These are phyloP conservation scores for Vandiemenella viatica DNA, from an alignment of 2,888 invertebrate genomes.

Conservation along the genomic window DNA sequence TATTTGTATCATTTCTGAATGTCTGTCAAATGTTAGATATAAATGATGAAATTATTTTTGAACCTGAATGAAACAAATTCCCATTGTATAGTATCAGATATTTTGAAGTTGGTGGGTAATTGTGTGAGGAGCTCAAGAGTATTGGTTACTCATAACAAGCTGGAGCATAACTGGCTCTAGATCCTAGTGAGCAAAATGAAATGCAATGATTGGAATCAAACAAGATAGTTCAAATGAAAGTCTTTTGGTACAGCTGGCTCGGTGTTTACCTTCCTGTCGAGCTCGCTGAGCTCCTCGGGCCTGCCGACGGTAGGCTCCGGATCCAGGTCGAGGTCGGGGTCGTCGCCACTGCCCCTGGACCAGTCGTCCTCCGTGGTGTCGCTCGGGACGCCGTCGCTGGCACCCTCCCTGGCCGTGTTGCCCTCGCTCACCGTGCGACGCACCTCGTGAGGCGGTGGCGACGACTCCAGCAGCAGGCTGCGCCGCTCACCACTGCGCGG, in stretches of 20 bases:
- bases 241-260: neutral
- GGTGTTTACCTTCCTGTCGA: slow-evolving; percentile 41
- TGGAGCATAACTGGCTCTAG: no score
- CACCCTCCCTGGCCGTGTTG: slow-evolving; percentile 19
- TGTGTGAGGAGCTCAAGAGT: no score
- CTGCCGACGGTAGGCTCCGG: slow-evolving; percentile 16
- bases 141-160: no score
- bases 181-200: no score
- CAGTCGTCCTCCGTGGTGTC: slow-evolving; percentile 55
- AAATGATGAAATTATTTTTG: no score
- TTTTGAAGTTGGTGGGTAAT: no score
- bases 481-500: slow-evolving; percentile 26
- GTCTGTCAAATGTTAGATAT: no score
- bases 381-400: slow-evolving; percentile 42
- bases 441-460: slow-evolving; percentile 8
- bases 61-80: no score
- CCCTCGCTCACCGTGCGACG: slow-evolving; percentile 15
- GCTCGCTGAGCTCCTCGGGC: slow-evolving; percentile 39
- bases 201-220: no score
- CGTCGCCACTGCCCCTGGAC: slow-evolving; percentile 52
- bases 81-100: no score
- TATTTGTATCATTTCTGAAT: no score
- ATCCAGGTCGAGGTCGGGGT: slow-evolving; percentile 45
- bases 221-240: no score
- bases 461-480: slow-evolving; percentile 10